Evolutionary conservation across 92 coral and sea anemone species (phyloP), one percentile per base, ranked within the genome.

Genomic region (Paragorgia papillata): DNA sequence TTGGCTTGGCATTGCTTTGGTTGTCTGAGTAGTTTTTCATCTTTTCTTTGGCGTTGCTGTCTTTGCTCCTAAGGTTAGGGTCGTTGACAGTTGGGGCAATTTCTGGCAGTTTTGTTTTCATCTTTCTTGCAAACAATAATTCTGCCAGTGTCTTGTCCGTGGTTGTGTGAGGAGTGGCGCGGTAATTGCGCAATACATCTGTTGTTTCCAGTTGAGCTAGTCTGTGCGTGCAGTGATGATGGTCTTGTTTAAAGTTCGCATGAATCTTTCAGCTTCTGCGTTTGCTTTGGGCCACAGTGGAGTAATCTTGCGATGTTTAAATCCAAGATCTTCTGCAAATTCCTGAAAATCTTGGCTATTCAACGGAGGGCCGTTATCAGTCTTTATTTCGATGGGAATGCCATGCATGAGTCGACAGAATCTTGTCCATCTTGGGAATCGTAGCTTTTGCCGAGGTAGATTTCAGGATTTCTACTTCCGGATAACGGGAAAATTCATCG

Each of bases 191-290:
- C 33, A 80, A 17, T 39, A 58, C 15, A 68, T 69, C 26, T 69
- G 69, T 39, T 55, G 12, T 69, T 80, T 80, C 84, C 84, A 80
- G 44, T 80, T n/a, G n/a, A n/a, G n/a, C n/a, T n/a, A n/a, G n/a
- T n/a, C n/a, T n/a, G n/a, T n/a, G n/a, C 28, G 21, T 20, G 18
- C 27, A 3, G 67, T 26, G 1, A 69, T 57, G 15, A n/a, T n/a
- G n/a, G n/a, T n/a, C n/a, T n/a, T n/a, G n/a, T n/a, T n/a, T n/a
- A n/a, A n/a, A n/a, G n/a, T n/a, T n/a, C 62, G 25, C 84, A 80
- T 69, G 17, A 80, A 80, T 14, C 78, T 48, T 19, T 68, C 84
- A 0, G 66, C 84, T 68, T 80, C 84, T 5, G 57, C 53, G 41
- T 66, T 80, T 3, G 77, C 84, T 37, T 48, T 35, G 35, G 84